Conservation (phyloP, 2,113 vertebrate genomes). For the Corvus cornix region DNA sequence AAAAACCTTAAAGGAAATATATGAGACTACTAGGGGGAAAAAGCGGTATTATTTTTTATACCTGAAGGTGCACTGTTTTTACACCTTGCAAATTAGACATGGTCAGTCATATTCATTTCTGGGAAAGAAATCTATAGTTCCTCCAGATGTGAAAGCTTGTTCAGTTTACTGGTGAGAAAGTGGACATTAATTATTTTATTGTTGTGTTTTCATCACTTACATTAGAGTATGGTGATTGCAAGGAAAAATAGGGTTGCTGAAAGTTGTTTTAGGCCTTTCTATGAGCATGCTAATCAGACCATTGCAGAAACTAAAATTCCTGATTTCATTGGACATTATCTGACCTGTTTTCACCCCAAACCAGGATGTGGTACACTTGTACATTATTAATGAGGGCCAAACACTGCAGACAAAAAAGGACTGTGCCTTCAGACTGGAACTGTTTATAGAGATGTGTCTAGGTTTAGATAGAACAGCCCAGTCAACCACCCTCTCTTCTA, state of each 20-base stretch:
- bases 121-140: neutral
- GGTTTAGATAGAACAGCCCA: neutral
- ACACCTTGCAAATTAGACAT: neutral
- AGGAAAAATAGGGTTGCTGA: neutral
- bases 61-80: neutral
- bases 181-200: neutral
- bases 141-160: neutral
- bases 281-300: neutral
- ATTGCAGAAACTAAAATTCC: neutral
- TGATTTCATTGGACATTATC: neutral
- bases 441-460: neutral
- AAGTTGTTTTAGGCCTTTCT: neutral
- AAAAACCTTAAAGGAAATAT: neutral
- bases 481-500: neutral
- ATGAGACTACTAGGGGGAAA: neutral
- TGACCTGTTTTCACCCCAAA: neutral
- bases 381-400: neutral
- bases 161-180: neutral
- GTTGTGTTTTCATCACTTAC: neutral
- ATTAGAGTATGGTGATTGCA: neutral
- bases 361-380: rapidly evolving
- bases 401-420: neutral
- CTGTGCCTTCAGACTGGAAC: neutral
- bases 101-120: neutral
- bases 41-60: neutral